These are phyloP conservation scores for Tachina grossa DNA, from an alignment of 2,888 invertebrate genomes.

Conservation along the genomic window DNA sequence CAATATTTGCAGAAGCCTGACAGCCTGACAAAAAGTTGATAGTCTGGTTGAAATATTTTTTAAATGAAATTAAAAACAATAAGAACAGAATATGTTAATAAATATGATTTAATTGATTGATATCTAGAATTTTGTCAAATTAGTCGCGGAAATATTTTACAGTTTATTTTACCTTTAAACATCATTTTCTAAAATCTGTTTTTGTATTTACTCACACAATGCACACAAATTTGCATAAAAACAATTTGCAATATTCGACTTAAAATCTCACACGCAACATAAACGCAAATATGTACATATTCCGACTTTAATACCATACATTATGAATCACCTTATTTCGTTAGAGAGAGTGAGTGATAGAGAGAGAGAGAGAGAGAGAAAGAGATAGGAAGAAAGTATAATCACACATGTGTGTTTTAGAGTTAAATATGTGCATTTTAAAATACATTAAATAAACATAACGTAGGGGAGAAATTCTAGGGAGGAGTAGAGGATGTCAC, in stretches of 20 bases:
- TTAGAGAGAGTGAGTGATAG: neutral
- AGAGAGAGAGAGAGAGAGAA: neutral
- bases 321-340: slow-evolving; percentile 34
- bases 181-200: neutral
- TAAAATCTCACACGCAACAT: neutral
- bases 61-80: neutral
- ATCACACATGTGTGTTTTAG: neutral
- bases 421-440: slow-evolving; percentile 4
- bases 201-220: slow-evolving; percentile 9
- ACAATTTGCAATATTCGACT: slow-evolving; percentile 28
- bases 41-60: neutral
- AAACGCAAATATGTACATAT: neutral
- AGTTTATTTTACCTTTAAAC: neutral
- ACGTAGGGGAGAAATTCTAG: slow-evolving; percentile 26
- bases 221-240: slow-evolving; percentile 20
- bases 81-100: neutral
- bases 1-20: no score
- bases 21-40: no score
- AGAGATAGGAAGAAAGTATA: neutral
- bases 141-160: no score
- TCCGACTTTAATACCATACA: slow-evolving; percentile 11
- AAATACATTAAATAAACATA: slow-evolving; percentile 28
- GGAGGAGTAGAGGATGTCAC: slow-evolving; percentile 6
- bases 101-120: no score
- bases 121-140: no score